Evolutionary conservation across 2,888 invertebrate genomes (phyloP).

Genomic region (Drosophila borborema): DNA sequence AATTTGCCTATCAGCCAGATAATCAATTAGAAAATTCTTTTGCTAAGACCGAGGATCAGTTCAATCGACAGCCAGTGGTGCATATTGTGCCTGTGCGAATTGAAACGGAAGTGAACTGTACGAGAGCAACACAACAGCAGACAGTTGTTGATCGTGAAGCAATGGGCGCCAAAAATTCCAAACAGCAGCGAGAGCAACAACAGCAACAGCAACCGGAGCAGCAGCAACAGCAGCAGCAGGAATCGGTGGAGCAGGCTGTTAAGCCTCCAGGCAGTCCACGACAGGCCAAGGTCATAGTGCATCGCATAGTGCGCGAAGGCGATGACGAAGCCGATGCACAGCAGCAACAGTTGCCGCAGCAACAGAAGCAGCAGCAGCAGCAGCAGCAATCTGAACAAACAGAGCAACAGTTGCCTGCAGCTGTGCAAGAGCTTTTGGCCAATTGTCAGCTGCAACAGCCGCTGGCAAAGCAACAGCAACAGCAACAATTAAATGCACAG

Average conservation of each 20-base stretch:
- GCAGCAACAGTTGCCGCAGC: slow-evolving; percentile 21
- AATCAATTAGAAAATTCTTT: not conserved
- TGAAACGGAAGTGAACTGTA: slow-evolving; percentile 12
- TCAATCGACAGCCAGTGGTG: slow-evolving; percentile 2
- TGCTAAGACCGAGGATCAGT: not conserved
- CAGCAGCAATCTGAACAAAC: not conserved
- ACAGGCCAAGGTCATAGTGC: slow-evolving; percentile 78
- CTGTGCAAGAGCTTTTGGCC: slow-evolving; percentile 15
- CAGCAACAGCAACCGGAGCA: slow-evolving; percentile 38
- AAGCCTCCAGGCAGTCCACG: slow-evolving; percentile 66
- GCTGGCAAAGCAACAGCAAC: slow-evolving; percentile 7
- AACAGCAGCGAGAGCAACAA: slow-evolving; percentile 47
- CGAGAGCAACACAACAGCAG: not conserved
- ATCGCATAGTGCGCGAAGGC: slow-evolving; percentile 59
- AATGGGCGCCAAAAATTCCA: slow-evolving; percentile 72
- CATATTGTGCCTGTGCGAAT: slow-evolving; percentile 36
- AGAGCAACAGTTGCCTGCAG: slow-evolving; percentile 8
- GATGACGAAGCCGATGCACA: slow-evolving; percentile 4
- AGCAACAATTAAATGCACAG: not conserved
- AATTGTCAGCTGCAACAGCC: slow-evolving; percentile 15
- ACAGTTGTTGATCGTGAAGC: slow-evolving; percentile 4
- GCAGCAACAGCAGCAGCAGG: slow-evolving; percentile 17
- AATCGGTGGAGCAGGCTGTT: slow-evolving; percentile 4
- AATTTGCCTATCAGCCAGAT: not conserved
- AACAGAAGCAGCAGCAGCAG: not conserved